Percentiles rank a stretch among this genome's conserved stretches.
Conservation (phyloP, 1,140 invertebrate species). For the Parasteatoda tepidariorum region DNA sequence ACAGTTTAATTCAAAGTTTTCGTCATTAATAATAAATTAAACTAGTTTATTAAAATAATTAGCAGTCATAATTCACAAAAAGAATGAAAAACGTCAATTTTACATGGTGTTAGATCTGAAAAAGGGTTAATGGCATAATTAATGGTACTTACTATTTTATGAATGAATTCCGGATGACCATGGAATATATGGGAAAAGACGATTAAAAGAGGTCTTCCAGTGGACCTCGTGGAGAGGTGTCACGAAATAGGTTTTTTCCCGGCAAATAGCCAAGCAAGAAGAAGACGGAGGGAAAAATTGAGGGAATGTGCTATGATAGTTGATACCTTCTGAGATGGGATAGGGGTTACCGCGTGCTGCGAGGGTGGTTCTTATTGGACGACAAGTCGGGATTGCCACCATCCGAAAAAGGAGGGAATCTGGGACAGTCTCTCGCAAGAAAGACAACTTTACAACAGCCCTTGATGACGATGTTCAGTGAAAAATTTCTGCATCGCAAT, state of each 20-base stretch:
- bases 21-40: too few relatives aligned
- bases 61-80: too few relatives aligned
- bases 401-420: constrained; percentile 44
- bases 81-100: too few relatives aligned
- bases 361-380: constrained; percentile 49
- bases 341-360: constrained; percentile 15
- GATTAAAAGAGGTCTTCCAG: constrained; percentile 2
- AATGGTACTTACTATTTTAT: constrained; percentile 20
- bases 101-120: not conserved
- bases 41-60: too few relatives aligned
- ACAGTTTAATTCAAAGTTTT: too few relatives aligned
- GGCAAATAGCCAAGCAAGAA: constrained; percentile 29
- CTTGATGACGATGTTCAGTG: not conserved
- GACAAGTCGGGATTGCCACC: constrained; percentile 2
- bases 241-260: constrained; percentile 1
- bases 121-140: not conserved
- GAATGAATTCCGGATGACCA: constrained; percentile 23
- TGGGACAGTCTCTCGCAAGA: not conserved
- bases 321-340: constrained; percentile 26
- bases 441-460: not conserved
- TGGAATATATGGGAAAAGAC: not conserved
- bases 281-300: not conserved
- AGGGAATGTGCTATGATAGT: constrained; percentile 47
- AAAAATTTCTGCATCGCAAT: not conserved
- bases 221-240: not conserved